Percentiles rank a stretch among this genome's conserved stretches.
These are phyloP conservation scores for Tipula confusa DNA, from an alignment of 2,888 invertebrate genomes.

Conservation along the genomic window DNA sequence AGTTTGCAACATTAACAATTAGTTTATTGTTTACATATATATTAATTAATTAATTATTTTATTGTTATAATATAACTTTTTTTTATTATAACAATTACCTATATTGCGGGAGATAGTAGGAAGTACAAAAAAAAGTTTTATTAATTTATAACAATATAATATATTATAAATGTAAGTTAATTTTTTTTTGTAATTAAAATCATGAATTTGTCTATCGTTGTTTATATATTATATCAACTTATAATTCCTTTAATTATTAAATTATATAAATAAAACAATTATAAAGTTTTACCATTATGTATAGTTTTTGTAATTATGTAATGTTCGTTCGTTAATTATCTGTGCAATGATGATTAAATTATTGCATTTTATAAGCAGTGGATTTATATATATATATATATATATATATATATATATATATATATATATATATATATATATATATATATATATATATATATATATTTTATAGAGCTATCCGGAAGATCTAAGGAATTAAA, in stretches of 20 bases:
- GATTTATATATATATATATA: neutral
- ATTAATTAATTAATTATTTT: neutral
- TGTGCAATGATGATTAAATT: neutral
- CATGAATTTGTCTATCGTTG: too few relatives aligned
- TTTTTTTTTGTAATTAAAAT: neutral
- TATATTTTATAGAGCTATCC: too few relatives aligned
- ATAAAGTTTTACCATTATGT: neutral
- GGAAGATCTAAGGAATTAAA: too few relatives aligned
- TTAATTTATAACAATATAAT: neutral
- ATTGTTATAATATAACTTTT: slow-evolving; percentile 25
- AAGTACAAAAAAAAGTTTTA: neutral
- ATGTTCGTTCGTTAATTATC: neutral
- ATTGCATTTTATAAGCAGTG: neutral
- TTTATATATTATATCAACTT: neutral
- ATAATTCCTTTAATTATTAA: neutral
- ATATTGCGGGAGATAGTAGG: neutral
- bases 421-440: too few relatives aligned
- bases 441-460: too few relatives aligned
- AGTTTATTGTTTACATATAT: neutral
- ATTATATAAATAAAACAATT: neutral
- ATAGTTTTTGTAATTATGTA: neutral
- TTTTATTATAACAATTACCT: neutral
- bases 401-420: too few relatives aligned
- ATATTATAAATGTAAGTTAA: neutral
- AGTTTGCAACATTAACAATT: neutral